Conservation (phyloP, 2,797 vertebrate genomes). For the Hyperoplus immaculatus region DNA sequence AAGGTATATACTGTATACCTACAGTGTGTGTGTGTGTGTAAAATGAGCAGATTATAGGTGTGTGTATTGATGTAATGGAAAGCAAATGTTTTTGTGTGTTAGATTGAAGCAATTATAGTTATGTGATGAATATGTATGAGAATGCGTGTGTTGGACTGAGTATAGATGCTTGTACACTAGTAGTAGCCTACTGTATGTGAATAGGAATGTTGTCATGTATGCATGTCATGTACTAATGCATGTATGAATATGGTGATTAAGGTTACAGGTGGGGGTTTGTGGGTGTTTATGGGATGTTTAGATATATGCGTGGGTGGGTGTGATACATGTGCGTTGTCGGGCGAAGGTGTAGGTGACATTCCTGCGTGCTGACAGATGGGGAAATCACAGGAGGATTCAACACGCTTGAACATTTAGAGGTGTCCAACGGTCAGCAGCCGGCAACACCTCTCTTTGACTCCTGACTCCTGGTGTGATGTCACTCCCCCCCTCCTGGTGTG, state of each 20-base stretch:
- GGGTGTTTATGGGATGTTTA: conserved; percentile 10
- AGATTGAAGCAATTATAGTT: background rate
- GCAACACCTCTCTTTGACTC: conserved; percentile 66
- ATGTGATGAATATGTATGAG: background rate
- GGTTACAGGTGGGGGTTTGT: background rate
- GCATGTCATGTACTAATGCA: background rate
- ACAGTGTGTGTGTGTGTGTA: background rate
- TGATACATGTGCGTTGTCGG: background rate
- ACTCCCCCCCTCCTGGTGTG: conserved; percentile 30
- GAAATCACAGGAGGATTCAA: conserved; percentile 38
- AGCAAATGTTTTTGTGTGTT: background rate
- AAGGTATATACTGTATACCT: conserved; percentile 21
- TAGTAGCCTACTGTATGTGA: background rate
- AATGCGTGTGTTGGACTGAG: background rate
- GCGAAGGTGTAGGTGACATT: conserved; percentile 5
- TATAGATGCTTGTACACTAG: background rate
- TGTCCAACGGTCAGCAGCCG: conserved; percentile 58
- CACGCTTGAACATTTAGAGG: conserved; percentile 53
- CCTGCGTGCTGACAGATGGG: conserved; percentile 49
- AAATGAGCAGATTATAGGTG: background rate
- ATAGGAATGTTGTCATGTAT: background rate
- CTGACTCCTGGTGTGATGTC: conserved; percentile 62
- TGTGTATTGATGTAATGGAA: conserved; percentile 5
- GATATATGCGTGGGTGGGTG: background rate
- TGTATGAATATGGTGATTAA: background rate